Conservation (phyloP, 2,888 invertebrate species). For the Heliconius erato region DNA sequence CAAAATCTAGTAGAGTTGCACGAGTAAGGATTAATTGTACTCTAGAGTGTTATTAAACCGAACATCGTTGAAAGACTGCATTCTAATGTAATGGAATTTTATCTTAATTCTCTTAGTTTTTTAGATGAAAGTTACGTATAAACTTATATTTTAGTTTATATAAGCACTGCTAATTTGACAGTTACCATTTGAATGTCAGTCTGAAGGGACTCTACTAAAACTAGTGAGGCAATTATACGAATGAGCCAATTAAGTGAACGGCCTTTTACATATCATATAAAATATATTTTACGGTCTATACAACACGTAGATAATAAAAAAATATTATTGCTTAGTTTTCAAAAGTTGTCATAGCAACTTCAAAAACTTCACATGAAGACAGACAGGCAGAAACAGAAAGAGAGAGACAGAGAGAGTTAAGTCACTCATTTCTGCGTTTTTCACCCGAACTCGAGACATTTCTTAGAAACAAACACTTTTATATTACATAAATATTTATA, state of each 20-base stretch:
- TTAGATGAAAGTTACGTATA: background rate
- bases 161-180: background rate
- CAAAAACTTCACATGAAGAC: too few species aligned
- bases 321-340: too few species aligned
- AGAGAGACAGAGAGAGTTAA: too few species aligned
- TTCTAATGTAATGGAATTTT: constrained; percentile 8
- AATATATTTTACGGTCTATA: background rate
- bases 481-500: background rate
- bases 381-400: too few species aligned
- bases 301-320: too few species aligned
- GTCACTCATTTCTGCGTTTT: too few species aligned
- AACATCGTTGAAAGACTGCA: constrained; percentile 14
- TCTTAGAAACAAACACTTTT: background rate
- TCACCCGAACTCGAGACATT: too few species aligned
- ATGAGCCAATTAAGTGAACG: background rate
- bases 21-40: background rate
- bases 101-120: constrained; percentile 2
- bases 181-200: background rate
- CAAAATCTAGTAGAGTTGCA: background rate
- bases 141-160: background rate
- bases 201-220: background rate
- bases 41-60: constrained; percentile 3
- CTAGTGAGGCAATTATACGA: background rate
- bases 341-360: too few species aligned
- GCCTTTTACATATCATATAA: background rate